These are phyloP conservation scores for Clarias platycephalus DNA, from an alignment of 2,797 vertebrate genomes.

Conservation along the genomic window DNA sequence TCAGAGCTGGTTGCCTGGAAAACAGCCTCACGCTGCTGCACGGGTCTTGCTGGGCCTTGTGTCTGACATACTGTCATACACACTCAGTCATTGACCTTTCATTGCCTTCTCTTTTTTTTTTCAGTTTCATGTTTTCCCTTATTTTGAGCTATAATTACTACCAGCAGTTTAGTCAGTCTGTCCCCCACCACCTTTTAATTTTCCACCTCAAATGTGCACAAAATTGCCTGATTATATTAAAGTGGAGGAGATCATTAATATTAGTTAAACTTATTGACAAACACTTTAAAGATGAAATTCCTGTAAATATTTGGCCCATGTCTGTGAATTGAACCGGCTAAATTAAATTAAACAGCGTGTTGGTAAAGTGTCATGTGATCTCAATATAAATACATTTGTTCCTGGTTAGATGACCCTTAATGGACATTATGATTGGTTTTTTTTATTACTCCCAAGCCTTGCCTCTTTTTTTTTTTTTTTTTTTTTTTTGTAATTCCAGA, in stretches of 20 bases:
- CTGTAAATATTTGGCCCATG: neutral
- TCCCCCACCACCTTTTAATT: fast-evolving
- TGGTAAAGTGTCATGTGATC: neutral
- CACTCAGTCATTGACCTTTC: conserved; percentile 24
- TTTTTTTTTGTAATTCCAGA: neutral
- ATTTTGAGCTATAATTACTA: neutral
- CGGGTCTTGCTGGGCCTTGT: conserved; percentile 11
- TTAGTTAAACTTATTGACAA: neutral
- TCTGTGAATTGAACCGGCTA: neutral
- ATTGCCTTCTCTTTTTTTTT: neutral
- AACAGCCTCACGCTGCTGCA: conserved; percentile 33
- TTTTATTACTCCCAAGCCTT: neutral
- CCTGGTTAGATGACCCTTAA: neutral
- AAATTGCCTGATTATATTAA: neutral
- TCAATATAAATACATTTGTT: neutral
- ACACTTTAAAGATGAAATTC: neutral
- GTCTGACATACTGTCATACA: conserved; percentile 1
- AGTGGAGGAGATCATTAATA: neutral
- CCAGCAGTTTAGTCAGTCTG: neutral
- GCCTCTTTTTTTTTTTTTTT: neutral
- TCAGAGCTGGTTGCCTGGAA: conserved; percentile 43
- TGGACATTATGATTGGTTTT: neutral
- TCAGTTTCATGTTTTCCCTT: neutral
- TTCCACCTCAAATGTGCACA: neutral
- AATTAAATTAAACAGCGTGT: neutral